Base-by-base conservation (phyloP, 2,888 invertebrate species). In the Steromphala cineraria region DNA sequence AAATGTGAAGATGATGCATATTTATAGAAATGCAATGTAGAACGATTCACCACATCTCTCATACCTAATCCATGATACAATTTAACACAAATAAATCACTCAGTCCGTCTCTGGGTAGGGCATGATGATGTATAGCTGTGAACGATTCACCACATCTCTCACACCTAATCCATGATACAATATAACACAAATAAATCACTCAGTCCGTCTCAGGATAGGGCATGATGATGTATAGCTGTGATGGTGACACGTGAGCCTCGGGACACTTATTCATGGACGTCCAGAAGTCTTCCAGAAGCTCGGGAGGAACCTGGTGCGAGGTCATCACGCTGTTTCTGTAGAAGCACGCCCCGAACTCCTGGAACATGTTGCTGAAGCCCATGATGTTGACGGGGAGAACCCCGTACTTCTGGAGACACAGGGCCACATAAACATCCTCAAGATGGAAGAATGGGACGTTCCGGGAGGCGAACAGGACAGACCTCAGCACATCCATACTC, bases 381-480 rank as follows among this genome's bases (percentile, higher is more conserved):
- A 67, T 31, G 4, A 90, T 55, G 24, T 82, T 76, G 0, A 85
- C 53, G 0, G 89, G 89, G 46, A 75, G 46, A 5, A 89, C 55
- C 0, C 85, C 82, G 1, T 87, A 55, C 67, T 84, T 84, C 55
- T 87, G 82, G 19, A 88, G 56, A 83, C 90, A 90, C 53, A 91
- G 19, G 1, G 90, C 88, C 0, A 90, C 79, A 67, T 89, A 91
- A 0, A 91, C 90, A 81, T 91, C 91, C 75, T 91, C 91, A 21
- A 91, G 71, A 78, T 90, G 86, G 76, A 91, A 90, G 79, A 88
- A 91, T 21, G 90, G 90, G 67, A 91, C 84, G 75, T 88, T 86
- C 55, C 62, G 76, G 0, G 89, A 88, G 0, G 83, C 79, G 28
- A 75, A 79, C 17, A 90, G 75, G 55, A 90, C 80, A 15, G 78